Evolutionary conservation across 2,797 vertebrate genomes (phyloP).

Genomic region (Neosalanx taihuensis): DNA sequence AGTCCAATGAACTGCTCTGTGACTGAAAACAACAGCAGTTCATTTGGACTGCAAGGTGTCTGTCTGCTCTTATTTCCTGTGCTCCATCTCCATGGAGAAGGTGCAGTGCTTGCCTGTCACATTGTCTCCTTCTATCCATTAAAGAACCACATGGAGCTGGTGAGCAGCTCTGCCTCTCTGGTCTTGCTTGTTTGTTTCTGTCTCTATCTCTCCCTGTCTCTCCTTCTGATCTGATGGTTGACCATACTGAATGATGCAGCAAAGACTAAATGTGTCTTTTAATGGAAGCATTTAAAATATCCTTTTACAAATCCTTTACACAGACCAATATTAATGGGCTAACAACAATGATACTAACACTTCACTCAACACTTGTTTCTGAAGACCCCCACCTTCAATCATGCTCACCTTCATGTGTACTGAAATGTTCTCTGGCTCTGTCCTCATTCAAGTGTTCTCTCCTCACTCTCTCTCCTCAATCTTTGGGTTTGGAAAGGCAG

Average conservation of each 20-base stretch:
- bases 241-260: too few relatives aligned
- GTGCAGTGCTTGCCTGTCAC: background rate
- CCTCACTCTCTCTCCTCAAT: background rate
- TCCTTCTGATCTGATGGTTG: background rate
- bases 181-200: too few relatives aligned
- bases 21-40: background rate
- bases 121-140: background rate
- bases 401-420: background rate
- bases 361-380: background rate
- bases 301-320: background rate
- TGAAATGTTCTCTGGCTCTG: background rate
- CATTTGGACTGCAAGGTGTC: background rate
- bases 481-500: constrained; percentile 2
- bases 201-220: background rate
- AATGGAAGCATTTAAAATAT: background rate
- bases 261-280: background rate
- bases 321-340: background rate
- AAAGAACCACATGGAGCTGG: too few relatives aligned
- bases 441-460: background rate
- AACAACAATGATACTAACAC: background rate
- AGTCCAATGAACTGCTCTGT: background rate
- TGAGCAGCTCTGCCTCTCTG: too few relatives aligned
- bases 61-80: background rate
- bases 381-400: background rate
- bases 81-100: background rate